Conservation (phyloP, 2,888 invertebrate genomes). For the Syritta pipiens region DNA sequence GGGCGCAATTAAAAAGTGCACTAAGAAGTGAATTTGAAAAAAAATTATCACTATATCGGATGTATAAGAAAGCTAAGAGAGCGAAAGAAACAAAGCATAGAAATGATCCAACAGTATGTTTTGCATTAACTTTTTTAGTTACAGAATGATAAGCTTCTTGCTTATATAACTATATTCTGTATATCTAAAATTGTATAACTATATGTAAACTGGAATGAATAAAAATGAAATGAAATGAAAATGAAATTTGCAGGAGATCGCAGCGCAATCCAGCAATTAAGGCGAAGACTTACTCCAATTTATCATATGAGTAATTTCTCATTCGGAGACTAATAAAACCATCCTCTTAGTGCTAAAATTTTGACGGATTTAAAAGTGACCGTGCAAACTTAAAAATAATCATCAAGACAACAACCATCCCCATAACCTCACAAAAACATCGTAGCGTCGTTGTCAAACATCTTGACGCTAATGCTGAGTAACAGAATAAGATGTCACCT, state of each 20-base stretch:
- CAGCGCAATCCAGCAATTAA: background rate
- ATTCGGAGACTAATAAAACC: background rate
- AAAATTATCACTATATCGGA: slow-evolving; percentile 6
- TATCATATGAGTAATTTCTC: background rate
- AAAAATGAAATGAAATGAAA: too few relatives aligned
- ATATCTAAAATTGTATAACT: too few relatives aligned
- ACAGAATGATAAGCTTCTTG: too few relatives aligned
- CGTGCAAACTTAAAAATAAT: background rate
- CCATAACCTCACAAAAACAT: too few relatives aligned
- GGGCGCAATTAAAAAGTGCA: background rate
- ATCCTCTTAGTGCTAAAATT: background rate
- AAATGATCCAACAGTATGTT: slow-evolving; percentile 7
- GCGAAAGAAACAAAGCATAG: background rate
- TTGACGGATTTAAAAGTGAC: background rate
- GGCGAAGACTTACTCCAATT: slow-evolving; percentile 4
- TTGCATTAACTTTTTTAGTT: too few relatives aligned
- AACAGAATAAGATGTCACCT: too few relatives aligned
- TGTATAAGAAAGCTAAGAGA: background rate
- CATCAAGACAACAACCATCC: background rate
- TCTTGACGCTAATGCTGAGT: too few relatives aligned
- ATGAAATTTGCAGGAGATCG: background rate
- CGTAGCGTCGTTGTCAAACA: too few relatives aligned
- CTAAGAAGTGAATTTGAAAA: slow-evolving; percentile 3
- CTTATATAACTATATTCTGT: too few relatives aligned
- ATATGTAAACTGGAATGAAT: too few relatives aligned